Evolutionary conservation across 1,140 invertebrate species (phyloP).

Genomic region (Scaptomyza hsui): DNA sequence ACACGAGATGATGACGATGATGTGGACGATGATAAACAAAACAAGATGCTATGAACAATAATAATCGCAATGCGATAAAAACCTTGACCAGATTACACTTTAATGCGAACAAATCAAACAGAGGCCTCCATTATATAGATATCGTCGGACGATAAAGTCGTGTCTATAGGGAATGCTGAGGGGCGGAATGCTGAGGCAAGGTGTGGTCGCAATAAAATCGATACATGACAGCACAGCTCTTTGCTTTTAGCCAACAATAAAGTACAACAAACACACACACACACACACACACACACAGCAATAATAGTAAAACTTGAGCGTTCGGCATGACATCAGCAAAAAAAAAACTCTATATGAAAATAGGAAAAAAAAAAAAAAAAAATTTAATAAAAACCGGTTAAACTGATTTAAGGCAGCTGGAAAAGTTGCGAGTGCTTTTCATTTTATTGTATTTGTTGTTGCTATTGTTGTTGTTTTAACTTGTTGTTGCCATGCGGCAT

Average conservation of each 20-base stretch:
- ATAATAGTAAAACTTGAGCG: slow-evolving; percentile 74
- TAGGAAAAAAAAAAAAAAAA: slow-evolving; percentile 22
- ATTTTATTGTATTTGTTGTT: slow-evolving; percentile 9
- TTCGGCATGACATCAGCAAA: slow-evolving; percentile 70
- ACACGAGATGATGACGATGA: slow-evolving; percentile 31
- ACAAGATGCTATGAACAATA: slow-evolving; percentile 31
- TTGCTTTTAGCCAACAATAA: slow-evolving; percentile 67
- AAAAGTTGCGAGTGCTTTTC: slow-evolving; percentile 16
- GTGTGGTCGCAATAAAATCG: slow-evolving; percentile 71
- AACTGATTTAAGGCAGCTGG: slow-evolving; percentile 28
- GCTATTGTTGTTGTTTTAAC: slow-evolving; percentile 11
- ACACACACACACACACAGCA: slow-evolving; percentile 27
- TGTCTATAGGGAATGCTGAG: background rate
- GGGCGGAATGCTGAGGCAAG: slow-evolving; percentile 12
- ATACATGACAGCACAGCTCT: slow-evolving; percentile 75
- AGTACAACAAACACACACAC: slow-evolving; percentile 41
- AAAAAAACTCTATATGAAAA: slow-evolving; percentile 44
- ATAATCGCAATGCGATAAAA: slow-evolving; percentile 42
- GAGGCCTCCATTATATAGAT: slow-evolving; percentile 61
- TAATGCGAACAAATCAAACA: slow-evolving; percentile 77
- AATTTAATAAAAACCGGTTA: slow-evolving; percentile 10
- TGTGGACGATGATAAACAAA: slow-evolving; percentile 60
- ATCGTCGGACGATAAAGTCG: slow-evolving; percentile 41
- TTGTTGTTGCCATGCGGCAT: slow-evolving; percentile 14
- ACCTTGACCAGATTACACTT: slow-evolving; percentile 77